Evolutionary conservation across 2,797 vertebrate genomes (phyloP).

Genomic region (Urophycis tenuis): DNA sequence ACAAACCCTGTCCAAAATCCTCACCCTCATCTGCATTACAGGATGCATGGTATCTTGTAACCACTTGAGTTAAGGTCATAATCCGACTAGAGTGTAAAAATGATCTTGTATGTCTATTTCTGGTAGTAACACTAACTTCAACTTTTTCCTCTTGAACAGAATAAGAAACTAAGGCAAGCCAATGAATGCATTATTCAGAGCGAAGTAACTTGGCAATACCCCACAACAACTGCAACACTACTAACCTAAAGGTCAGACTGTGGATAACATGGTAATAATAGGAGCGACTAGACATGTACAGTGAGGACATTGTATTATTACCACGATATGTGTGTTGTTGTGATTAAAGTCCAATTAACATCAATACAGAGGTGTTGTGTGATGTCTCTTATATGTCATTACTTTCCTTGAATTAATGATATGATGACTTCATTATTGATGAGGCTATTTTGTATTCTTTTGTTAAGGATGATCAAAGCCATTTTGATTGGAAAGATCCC

Average conservation of each 20-base stretch:
- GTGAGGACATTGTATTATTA: not conserved
- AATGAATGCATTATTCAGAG: not conserved
- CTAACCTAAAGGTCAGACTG: not conserved
- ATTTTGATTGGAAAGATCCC: not conserved
- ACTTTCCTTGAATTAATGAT: not conserved
- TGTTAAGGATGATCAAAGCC: not conserved
- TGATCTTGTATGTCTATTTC: not conserved
- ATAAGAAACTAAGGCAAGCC: no score
- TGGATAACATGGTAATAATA: not conserved
- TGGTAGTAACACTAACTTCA: not conserved
- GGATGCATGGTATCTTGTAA: not conserved
- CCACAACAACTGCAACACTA: not conserved
- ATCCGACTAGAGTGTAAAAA: not conserved
- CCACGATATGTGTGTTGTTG: not conserved
- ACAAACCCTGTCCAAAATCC: not conserved
- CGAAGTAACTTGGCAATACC: not conserved
- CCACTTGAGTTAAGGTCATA: not conserved
- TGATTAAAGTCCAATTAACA: not conserved
- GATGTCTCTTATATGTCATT: not conserved
- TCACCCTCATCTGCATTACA: not conserved
- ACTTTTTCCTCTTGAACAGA: no score
- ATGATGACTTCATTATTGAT: not conserved
- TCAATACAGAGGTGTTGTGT: not conserved
- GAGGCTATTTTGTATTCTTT: not conserved
- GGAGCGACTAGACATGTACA: not conserved